These are phyloP conservation scores for Oscheius sp. DNA, from an alignment of 1,140 invertebrate species.

Conservation along the genomic window DNA sequence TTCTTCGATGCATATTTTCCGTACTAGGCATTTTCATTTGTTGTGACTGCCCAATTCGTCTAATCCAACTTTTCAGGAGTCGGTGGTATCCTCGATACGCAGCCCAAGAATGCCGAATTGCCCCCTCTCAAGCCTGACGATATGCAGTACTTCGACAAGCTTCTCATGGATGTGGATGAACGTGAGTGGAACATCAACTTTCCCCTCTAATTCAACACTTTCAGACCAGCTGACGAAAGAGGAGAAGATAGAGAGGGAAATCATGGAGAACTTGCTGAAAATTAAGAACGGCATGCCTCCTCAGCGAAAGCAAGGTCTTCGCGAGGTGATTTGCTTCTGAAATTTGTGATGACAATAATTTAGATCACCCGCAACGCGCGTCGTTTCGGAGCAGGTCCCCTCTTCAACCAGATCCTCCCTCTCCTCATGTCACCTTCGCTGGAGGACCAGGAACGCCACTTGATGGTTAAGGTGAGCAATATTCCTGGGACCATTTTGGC, in stretches of 20 bases:
- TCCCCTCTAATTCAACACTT: neutral
- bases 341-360: neutral
- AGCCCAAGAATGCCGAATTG: slow-evolving; percentile 88
- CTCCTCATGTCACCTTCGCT: slow-evolving; percentile 97
- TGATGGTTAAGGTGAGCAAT: slow-evolving; percentile 79
- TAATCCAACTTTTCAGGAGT: slow-evolving; percentile 20
- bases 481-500: neutral
- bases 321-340: slow-evolving; percentile 68
- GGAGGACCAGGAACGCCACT: slow-evolving; percentile 97
- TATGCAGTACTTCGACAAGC: slow-evolving; percentile 98
- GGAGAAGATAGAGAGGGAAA: slow-evolving; percentile 95
- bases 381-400: slow-evolving; percentile 93
- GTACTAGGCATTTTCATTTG: too few relatives aligned
- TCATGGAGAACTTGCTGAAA: slow-evolving; percentile 95
- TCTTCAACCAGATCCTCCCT: slow-evolving; percentile 98
- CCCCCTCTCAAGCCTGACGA: slow-evolving; percentile 99
- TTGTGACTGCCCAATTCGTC: neutral
- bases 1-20: too few relatives aligned
- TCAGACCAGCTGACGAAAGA: slow-evolving; percentile 67
- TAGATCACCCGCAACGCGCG: slow-evolving; percentile 93
- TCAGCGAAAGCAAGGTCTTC: slow-evolving; percentile 84
- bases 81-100: slow-evolving; percentile 82
- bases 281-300: slow-evolving; percentile 99
- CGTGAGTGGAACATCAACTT: slow-evolving; percentile 77
- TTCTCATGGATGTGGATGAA: slow-evolving; percentile 95